These are phyloP conservation scores for Candoia aspera DNA, from an alignment of 2,113 vertebrate genomes.

Conservation along the genomic window DNA sequence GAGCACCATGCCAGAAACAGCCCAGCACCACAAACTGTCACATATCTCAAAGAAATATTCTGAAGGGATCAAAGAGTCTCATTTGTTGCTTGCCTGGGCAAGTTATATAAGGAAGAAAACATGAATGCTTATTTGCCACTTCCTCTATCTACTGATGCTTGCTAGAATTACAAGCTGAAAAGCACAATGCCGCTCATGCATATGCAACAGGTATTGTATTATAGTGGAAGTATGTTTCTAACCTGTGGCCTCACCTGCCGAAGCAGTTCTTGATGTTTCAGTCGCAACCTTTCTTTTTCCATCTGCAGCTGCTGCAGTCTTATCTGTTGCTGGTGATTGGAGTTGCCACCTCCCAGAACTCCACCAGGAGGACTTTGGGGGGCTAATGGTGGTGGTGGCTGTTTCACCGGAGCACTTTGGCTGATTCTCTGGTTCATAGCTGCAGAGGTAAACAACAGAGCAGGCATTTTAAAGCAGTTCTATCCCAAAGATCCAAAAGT, in stretches of 20 bases:
- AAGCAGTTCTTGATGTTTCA: constrained; percentile 97
- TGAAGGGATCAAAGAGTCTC: neutral
- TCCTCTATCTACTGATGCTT: constrained; percentile 4
- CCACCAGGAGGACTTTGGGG: constrained; percentile 84
- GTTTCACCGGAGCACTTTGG: constrained; percentile 92
- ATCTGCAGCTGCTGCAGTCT: constrained; percentile 93
- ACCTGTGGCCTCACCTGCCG: constrained; percentile 97
- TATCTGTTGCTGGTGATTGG: constrained; percentile 86
- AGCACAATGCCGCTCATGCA: constrained; percentile 28
- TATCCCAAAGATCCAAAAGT: no score
- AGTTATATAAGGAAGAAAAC: neutral
- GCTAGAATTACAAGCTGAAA: constrained; percentile 13
- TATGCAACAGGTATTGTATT: constrained; percentile 40
- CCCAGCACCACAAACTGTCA: neutral
- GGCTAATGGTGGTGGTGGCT: constrained; percentile 82
- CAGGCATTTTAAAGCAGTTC: neutral
- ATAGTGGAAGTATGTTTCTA: constrained; percentile 76
- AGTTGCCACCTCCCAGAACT: constrained; percentile 77
- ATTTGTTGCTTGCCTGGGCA: neutral
- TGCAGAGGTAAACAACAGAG: constrained; percentile 58
- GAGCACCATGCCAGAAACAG: neutral
- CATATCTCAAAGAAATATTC: neutral
- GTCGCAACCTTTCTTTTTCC: constrained; percentile 92
- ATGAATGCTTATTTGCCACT: neutral
- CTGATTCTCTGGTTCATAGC: constrained; percentile 93